Conservation (phyloP, 2,888 invertebrate species). For the Dioctria linearis region DNA sequence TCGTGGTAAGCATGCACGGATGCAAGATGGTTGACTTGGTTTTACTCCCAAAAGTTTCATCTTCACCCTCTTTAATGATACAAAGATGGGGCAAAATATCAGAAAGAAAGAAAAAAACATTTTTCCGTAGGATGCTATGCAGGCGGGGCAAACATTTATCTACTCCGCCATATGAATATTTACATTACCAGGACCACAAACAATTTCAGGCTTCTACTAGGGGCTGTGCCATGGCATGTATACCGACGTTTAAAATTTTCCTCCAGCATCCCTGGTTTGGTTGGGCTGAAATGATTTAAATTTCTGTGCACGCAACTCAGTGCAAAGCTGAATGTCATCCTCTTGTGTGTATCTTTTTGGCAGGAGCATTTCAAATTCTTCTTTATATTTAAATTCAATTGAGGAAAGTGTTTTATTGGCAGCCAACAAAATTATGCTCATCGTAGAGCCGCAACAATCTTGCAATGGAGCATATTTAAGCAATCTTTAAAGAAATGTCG, state of each 20-base stretch:
- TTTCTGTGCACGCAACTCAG: conserved; percentile 27
- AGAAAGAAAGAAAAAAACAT: not conserved
- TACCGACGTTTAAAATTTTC: not conserved
- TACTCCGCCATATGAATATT: not conserved
- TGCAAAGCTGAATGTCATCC: not conserved
- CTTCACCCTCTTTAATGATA: not conserved
- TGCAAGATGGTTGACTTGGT: too few species aligned
- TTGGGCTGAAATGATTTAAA: not conserved
- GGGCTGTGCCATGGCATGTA: too few species aligned
- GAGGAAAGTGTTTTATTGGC: not conserved
- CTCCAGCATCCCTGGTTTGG: not conserved
- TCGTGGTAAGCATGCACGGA: too few species aligned
- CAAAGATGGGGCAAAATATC: not conserved
- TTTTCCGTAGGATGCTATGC: not conserved
- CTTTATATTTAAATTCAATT: conserved; percentile 37
- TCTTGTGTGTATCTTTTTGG: not conserved
- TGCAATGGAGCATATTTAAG: conserved; percentile 3
- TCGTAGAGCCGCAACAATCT: conserved; percentile 3
- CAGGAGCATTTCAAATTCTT: not conserved
- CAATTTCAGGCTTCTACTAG: not conserved
- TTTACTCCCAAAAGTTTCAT: too few species aligned
- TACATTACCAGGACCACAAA: not conserved
- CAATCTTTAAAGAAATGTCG: too few species aligned
- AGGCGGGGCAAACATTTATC: not conserved
- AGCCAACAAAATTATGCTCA: not conserved